Percentiles rank a stretch among this genome's conserved stretches.
phyloP scores from a whole-genome alignment of 2,797 vertebrate species.

The Gallirallus australis region DNA sequence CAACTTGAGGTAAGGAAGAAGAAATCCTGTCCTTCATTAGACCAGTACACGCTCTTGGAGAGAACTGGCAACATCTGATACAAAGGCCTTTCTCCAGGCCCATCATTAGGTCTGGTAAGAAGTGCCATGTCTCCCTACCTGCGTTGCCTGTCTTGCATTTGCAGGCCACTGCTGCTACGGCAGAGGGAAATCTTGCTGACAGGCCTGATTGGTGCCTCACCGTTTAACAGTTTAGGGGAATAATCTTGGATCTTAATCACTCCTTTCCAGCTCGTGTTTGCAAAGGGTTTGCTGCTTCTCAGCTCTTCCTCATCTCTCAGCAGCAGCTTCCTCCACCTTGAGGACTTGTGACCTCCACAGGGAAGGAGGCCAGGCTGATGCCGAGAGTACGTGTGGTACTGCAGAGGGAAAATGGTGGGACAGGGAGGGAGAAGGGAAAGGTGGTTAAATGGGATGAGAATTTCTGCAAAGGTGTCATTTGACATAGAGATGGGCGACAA shows the following conservation, averaged over 20 bases:
- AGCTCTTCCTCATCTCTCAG: neutral
- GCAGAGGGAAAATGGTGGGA: neutral
- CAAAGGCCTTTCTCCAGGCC: neutral
- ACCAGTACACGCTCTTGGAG: neutral
- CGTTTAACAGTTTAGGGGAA: neutral
- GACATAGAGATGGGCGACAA: neutral
- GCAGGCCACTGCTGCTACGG: neutral
- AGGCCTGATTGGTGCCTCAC: neutral
- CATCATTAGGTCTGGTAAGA: neutral
- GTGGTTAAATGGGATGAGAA: neutral
- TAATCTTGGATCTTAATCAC: neutral
- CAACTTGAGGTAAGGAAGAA: neutral
- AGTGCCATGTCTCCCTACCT: neutral
- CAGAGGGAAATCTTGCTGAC: neutral
- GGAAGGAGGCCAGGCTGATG: neutral
- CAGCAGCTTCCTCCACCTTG: neutral
- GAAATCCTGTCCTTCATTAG: neutral
- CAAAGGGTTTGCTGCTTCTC: neutral
- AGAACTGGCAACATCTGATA: neutral
- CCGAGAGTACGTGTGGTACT: neutral
- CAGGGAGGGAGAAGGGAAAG: neutral
- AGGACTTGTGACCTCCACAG: neutral
- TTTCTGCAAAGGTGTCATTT: neutral
- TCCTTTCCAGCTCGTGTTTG: neutral
- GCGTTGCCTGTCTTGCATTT: neutral